These are phyloP conservation scores for Brachionus rubens DNA, from an alignment of 1,140 invertebrate genomes.

Conservation along the genomic window DNA sequence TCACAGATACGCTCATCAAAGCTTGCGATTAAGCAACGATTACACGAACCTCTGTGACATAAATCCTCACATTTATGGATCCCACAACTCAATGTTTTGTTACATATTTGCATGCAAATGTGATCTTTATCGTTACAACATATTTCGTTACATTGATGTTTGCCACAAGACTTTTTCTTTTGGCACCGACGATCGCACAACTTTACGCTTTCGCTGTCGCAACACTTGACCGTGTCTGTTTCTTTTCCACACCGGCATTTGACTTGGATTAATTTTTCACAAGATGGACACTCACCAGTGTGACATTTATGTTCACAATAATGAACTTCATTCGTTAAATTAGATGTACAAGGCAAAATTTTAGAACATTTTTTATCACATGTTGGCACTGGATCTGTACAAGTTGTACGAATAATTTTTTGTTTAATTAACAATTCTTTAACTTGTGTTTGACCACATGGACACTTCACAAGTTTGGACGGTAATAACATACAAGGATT, in stretches of 20 bases:
- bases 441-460: slow-evolving; percentile 73
- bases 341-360: slow-evolving; percentile 67
- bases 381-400: slow-evolving; percentile 78
- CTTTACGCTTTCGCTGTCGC: slow-evolving; percentile 58
- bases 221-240: slow-evolving; percentile 73
- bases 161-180: slow-evolving; percentile 78
- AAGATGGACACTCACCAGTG: slow-evolving; percentile 71
- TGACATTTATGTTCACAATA: slow-evolving; percentile 30
- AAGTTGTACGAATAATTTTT: slow-evolving; percentile 63
- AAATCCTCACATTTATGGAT: slow-evolving; percentile 79
- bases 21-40: slow-evolving; percentile 59
- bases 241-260: slow-evolving; percentile 79
- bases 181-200: slow-evolving; percentile 81
- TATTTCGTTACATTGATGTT: slow-evolving; percentile 78
- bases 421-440: slow-evolving; percentile 51
- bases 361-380: slow-evolving; percentile 78
- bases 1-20: slow-evolving; percentile 88
- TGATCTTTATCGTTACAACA: slow-evolving; percentile 75
- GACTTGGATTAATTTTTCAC: slow-evolving; percentile 72
- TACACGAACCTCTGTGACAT: slow-evolving; percentile 56
- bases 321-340: slow-evolving; percentile 44
- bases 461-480: slow-evolving; percentile 69
- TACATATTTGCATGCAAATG: slow-evolving; percentile 77
- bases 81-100: slow-evolving; percentile 75
- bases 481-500: slow-evolving; percentile 52